These are phyloP conservation scores for Pherbina coryleti DNA, from an alignment of 2,888 invertebrate species.

Conservation along the genomic window DNA sequence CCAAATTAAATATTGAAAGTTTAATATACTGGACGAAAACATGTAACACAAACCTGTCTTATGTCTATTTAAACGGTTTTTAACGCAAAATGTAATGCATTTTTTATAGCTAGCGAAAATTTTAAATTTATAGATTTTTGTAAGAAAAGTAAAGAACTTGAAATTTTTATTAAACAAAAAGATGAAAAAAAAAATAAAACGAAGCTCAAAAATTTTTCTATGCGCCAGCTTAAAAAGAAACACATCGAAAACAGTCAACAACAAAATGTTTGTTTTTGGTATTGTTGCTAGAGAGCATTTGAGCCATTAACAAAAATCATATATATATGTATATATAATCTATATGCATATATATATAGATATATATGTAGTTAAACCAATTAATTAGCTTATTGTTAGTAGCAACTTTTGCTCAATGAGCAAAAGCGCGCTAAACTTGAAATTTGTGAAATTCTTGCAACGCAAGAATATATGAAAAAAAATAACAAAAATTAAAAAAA, in stretches of 20 bases:
- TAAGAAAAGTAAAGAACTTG: background rate
- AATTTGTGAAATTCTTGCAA: background rate
- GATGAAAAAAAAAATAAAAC: background rate
- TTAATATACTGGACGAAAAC: background rate
- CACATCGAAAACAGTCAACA: conserved; percentile 16
- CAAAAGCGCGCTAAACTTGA: background rate
- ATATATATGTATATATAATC: background rate
- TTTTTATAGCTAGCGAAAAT: conserved; percentile 26
- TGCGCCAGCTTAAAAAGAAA: conserved; percentile 1
- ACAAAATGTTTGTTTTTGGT: conserved; percentile 11
- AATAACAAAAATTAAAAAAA: background rate
- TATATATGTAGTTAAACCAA: conserved; percentile 7
- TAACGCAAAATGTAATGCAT: conserved; percentile 15
- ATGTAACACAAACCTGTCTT: background rate
- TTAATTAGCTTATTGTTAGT: conserved; percentile 1
- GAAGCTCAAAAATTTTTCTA: conserved; percentile 25
- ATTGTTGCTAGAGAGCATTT: conserved; percentile 13
- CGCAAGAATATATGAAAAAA: background rate
- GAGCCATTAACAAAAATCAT: conserved; percentile 1
- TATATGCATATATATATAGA: background rate
- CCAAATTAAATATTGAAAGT: background rate
- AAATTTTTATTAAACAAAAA: background rate
- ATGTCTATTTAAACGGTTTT: conserved; percentile 29
- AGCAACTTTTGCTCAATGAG: conserved; percentile 8
- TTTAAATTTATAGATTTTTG: conserved; percentile 31